Evolutionary conservation across 2,888 invertebrate species (phyloP).

Genomic region (Sinelater perroti): DNA sequence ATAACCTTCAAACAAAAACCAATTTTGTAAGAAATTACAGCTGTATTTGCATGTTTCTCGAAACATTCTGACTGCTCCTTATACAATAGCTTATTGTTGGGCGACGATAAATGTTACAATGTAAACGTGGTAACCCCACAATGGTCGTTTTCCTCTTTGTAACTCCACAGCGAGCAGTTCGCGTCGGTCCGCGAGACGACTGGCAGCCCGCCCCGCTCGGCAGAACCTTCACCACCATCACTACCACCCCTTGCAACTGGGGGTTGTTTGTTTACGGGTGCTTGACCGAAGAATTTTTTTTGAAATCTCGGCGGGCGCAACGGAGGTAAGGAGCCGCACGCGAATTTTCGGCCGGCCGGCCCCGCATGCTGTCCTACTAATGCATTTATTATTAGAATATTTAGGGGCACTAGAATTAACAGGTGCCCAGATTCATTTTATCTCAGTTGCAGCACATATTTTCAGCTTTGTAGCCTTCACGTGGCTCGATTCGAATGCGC

Average conservation of each 20-base stretch:
- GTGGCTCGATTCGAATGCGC: too few relatives aligned
- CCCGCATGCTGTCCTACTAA: constrained; percentile 4
- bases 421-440: constrained; percentile 4
- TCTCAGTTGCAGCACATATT: background rate
- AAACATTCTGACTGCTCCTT: too few relatives aligned
- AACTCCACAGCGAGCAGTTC: constrained; percentile 6
- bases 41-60: too few relatives aligned
- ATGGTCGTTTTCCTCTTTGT: constrained; percentile 15
- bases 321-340: background rate
- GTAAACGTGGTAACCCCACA: constrained; percentile 10
- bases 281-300: background rate
- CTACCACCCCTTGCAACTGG: background rate
- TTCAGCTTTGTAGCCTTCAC: too few relatives aligned
- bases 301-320: background rate
- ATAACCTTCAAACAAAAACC: too few relatives aligned
- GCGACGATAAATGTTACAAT: constrained; percentile 5
- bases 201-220: background rate
- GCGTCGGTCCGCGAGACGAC: constrained; percentile 12
- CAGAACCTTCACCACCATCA: background rate
- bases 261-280: constrained; percentile 8
- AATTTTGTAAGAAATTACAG: too few relatives aligned
- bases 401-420: background rate
- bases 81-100: too few relatives aligned
- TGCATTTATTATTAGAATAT: constrained; percentile 12
- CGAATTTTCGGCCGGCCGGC: constrained; percentile 8